Conservation (phyloP, 2,888 invertebrate species). For the Sarcophaga variegata region DNA sequence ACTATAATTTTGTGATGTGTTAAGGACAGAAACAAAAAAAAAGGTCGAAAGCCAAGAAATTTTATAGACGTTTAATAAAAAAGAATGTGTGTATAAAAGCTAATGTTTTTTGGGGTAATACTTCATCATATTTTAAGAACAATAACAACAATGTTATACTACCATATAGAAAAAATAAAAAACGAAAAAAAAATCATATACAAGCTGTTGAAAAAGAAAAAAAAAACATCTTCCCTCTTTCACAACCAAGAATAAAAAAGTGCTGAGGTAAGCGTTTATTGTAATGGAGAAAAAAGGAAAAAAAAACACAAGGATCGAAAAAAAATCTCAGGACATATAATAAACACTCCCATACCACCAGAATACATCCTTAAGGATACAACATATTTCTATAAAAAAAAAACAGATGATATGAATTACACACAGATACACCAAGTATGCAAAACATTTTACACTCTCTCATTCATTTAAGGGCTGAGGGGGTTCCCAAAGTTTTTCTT, state of each 20-base stretch:
- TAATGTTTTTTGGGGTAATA: slow-evolving; percentile 75
- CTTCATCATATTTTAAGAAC: slow-evolving; percentile 69
- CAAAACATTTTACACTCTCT: slow-evolving; percentile 42
- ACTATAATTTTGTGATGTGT: slow-evolving; percentile 34
- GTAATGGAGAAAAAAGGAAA: slow-evolving; percentile 40
- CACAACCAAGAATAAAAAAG: slow-evolving; percentile 70
- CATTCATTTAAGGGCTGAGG: slow-evolving; percentile 39
- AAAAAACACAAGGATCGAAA: not conserved
- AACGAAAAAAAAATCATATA: slow-evolving; percentile 58
- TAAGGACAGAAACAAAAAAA: slow-evolving; percentile 49
- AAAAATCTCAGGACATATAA: slow-evolving; percentile 57
- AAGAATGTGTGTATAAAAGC: slow-evolving; percentile 69
- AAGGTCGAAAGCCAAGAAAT: slow-evolving; percentile 65
- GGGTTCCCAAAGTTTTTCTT: slow-evolving; percentile 18
- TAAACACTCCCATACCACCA: slow-evolving; percentile 13
- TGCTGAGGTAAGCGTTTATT: slow-evolving; percentile 76
- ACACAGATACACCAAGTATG: slow-evolving; percentile 42
- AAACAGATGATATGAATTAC: slow-evolving; percentile 58
- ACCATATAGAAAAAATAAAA: slow-evolving; percentile 34
- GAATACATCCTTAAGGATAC: slow-evolving; percentile 3
- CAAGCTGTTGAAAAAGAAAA: slow-evolving; percentile 63
- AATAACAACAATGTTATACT: not conserved
- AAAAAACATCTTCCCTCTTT: slow-evolving; percentile 56
- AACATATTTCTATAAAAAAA: slow-evolving; percentile 46
- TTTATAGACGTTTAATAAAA: slow-evolving; percentile 46